A percentile compares a stretch with the other conserved stretches of the same genome.
phyloP scores from a whole-genome alignment of 1,140 invertebrate species.

The Pectinophora gossypiella region DNA sequence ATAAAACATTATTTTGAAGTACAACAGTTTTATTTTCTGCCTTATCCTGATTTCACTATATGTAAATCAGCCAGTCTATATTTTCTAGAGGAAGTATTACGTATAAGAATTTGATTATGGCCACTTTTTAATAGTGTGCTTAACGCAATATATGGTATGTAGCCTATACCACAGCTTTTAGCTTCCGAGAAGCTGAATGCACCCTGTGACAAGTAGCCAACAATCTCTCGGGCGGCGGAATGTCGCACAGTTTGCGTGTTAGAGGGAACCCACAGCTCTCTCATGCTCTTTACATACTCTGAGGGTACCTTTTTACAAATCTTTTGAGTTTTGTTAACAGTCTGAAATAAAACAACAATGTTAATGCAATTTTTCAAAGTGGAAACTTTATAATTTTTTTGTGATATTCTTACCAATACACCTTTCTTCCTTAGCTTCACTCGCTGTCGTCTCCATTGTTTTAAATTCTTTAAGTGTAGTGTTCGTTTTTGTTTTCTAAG shows the following conservation, averaged over 20 bases:
- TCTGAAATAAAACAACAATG: background rate
- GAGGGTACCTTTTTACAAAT: constrained; percentile 36
- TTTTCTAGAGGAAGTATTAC: constrained; percentile 50
- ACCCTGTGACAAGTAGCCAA: constrained; percentile 84
- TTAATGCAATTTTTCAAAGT: background rate
- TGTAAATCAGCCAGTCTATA: constrained; percentile 50
- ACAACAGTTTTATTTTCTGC: background rate
- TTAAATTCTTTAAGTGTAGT: constrained; percentile 78
- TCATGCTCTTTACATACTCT: constrained; percentile 79
- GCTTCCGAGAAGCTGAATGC: constrained; percentile 83
- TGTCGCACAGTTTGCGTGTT: constrained; percentile 75
- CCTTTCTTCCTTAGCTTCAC: constrained; percentile 70
- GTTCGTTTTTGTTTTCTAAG: constrained; percentile 75
- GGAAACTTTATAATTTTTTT: constrained; percentile 9
- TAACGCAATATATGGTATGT: constrained; percentile 78
- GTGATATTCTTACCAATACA: constrained; percentile 6
- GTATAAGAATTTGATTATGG: constrained; percentile 42
- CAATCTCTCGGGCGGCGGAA: constrained; percentile 79
- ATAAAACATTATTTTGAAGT: background rate
- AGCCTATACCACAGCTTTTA: constrained; percentile 80
- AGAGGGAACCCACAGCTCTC: constrained; percentile 81
- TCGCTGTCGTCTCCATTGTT: constrained; percentile 76
- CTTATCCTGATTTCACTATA: constrained; percentile 25
- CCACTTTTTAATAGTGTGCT: constrained; percentile 53
- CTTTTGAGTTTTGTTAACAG: background rate